A percentile compares a stretch with the other conserved stretches of the same genome.
Evolutionary conservation across 2,797 vertebrate species (phyloP).

Genomic region (Garrulus glandarius): DNA sequence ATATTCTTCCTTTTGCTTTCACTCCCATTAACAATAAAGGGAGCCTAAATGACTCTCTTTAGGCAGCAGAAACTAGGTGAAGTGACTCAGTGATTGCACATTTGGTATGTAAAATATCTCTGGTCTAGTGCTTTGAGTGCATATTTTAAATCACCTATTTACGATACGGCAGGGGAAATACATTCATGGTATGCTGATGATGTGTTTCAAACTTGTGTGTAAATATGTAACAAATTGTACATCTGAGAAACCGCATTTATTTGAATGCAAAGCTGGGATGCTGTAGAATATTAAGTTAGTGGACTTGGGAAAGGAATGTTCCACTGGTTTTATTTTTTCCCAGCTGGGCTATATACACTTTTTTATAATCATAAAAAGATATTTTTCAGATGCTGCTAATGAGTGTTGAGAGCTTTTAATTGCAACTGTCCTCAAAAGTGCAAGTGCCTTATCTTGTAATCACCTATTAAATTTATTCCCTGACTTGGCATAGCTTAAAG

Average conservation of each 20-base stretch:
- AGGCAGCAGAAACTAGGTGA: background rate
- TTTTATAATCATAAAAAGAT: background rate
- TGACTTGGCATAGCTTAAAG: background rate
- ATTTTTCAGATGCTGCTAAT: background rate
- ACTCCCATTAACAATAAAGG: background rate
- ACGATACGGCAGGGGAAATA: background rate
- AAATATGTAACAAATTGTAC: background rate
- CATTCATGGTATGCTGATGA: background rate
- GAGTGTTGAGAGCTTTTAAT: constrained; percentile 17
- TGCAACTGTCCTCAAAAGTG: constrained; percentile 1
- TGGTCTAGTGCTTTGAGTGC: background rate
- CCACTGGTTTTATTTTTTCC: background rate
- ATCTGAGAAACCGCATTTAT: background rate
- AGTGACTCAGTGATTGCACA: constrained; percentile 2
- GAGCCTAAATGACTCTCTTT: background rate
- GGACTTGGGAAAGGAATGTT: background rate
- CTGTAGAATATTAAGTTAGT: background rate
- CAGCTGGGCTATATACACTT: background rate
- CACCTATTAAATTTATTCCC: background rate
- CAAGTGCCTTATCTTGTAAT: constrained; percentile 13
- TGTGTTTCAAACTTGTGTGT: background rate
- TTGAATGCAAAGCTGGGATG: background rate
- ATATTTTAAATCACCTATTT: background rate
- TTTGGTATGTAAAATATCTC: constrained; percentile 6
- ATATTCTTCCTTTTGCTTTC: background rate